Percentiles rank a stretch among this genome's conserved stretches.
phyloP scores from a whole-genome alignment of 2,113 vertebrate species.

The Sinocyclocheilus rhinocerous region DNA sequence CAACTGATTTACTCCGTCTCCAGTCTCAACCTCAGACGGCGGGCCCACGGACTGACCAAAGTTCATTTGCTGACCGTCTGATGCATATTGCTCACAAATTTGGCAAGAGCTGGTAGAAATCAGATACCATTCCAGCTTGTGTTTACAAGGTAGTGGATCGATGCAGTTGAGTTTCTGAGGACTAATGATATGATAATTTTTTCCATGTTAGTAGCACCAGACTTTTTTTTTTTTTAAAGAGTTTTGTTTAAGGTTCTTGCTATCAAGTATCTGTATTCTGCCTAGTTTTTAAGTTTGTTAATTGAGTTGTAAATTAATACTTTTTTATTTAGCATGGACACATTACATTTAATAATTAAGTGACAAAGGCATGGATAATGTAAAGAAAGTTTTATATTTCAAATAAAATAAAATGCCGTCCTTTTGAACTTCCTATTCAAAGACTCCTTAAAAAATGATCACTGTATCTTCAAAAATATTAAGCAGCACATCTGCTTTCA shows the following conservation, averaged over 20 bases:
- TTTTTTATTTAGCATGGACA: too few species aligned
- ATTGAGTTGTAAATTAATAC: too few species aligned
- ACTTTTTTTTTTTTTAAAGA: neutral
- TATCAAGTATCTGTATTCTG: too few species aligned
- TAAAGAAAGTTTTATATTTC: too few species aligned
- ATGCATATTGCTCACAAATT: neutral
- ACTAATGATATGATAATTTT: neutral
- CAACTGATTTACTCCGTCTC: neutral
- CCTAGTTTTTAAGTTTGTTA: too few species aligned
- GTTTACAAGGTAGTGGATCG: neutral
- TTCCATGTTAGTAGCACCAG: neutral
- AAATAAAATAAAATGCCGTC: too few species aligned
- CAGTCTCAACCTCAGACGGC: neutral
- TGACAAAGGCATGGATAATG: too few species aligned
- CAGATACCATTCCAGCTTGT: neutral
- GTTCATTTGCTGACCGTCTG: neutral
- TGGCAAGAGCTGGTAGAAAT: neutral
- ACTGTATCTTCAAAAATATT: too few species aligned
- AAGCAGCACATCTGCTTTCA: neutral
- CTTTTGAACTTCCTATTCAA: too few species aligned
- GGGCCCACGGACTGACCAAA: neutral
- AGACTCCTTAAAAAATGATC: too few species aligned
- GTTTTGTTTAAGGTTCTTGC: neutral
- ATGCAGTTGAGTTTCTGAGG: neutral
- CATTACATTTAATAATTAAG: too few species aligned